Conservation (phyloP, 2,888 invertebrate species). For the Hypomecis punctinalis region DNA sequence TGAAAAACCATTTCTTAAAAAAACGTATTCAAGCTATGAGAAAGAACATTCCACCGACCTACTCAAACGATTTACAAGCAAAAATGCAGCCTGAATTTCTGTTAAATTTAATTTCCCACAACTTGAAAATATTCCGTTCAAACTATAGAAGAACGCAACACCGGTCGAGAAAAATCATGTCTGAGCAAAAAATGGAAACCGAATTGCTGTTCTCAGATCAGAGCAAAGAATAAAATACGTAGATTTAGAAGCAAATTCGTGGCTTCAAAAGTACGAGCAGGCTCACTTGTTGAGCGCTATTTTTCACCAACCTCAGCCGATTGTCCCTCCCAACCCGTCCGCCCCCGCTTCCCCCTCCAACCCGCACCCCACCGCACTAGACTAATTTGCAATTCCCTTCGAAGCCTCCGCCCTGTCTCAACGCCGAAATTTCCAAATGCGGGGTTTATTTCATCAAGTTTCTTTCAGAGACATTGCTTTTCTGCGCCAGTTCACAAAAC, state of each 20-base stretch:
- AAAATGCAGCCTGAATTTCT: no score
- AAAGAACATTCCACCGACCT: no score
- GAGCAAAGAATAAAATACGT: slow-evolving; percentile 21
- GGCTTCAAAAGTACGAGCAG: slow-evolving; percentile 46
- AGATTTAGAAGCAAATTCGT: slow-evolving; percentile 25
- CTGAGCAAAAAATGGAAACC: background rate
- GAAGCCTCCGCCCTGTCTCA: slow-evolving; percentile 51
- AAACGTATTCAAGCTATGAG: no score
- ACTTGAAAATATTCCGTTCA: background rate
- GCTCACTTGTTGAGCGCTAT: slow-evolving; percentile 67
- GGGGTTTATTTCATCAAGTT: slow-evolving; percentile 47
- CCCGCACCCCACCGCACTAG: slow-evolving; percentile 38
- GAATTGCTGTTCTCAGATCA: background rate
- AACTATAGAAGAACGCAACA: background rate
- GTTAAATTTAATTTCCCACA: no score
- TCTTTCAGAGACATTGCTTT: slow-evolving; percentile 37
- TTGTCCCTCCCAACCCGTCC: slow-evolving; percentile 29
- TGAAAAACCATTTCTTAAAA: no score
- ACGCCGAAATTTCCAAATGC: slow-evolving; percentile 52
- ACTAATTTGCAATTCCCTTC: slow-evolving; percentile 67
- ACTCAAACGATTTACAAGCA: no score
- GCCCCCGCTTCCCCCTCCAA: slow-evolving; percentile 21
- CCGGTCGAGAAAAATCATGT: no score
- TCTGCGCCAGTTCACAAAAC: slow-evolving; percentile 23
- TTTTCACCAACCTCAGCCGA: slow-evolving; percentile 50